A percentile compares a stretch with the other conserved stretches of the same genome.
Conservation (phyloP, 1,140 invertebrate genomes). For the Triops longicaudatus region DNA sequence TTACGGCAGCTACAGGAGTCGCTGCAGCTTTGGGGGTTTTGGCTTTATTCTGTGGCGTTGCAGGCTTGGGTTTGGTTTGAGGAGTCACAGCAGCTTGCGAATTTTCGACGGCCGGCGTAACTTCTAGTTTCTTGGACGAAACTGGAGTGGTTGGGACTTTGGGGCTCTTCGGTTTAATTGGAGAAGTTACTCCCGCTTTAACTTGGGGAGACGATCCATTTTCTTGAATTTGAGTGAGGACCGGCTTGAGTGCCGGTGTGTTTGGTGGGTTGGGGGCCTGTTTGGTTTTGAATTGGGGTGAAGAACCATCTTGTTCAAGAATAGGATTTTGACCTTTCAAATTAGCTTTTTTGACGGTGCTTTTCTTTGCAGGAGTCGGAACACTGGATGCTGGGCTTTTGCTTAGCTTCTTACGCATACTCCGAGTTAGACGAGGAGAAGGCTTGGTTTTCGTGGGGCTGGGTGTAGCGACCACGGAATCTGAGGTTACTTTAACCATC, state of each 20-base stretch:
- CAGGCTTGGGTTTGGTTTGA: not conserved
- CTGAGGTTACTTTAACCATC: not conserved
- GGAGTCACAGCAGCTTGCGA: not conserved
- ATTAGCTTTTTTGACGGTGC: not conserved
- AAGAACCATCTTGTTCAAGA: not conserved
- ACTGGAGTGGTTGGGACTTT: not conserved
- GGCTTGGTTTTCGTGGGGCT: constrained; percentile 5
- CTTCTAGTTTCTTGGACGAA: not conserved
- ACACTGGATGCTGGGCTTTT: not conserved
- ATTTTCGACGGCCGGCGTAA: not conserved
- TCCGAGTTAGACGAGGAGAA: not conserved
- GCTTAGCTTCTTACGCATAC: not conserved
- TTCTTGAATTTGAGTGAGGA: not conserved
- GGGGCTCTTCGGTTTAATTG: not conserved
- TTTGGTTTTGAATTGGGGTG: not conserved
- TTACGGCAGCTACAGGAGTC: too few relatives aligned
- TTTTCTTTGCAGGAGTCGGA: not conserved
- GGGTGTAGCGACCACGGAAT: not conserved
- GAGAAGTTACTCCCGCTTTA: not conserved
- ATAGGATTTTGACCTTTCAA: not conserved
- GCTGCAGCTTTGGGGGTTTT: too few relatives aligned
- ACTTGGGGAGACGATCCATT: not conserved
- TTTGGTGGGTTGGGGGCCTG: not conserved
- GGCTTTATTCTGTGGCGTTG: too few relatives aligned
- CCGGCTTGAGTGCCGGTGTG: not conserved